Evolutionary conservation across 2,888 invertebrate genomes (phyloP).

Genomic region (Leptogaster cylindrica): DNA sequence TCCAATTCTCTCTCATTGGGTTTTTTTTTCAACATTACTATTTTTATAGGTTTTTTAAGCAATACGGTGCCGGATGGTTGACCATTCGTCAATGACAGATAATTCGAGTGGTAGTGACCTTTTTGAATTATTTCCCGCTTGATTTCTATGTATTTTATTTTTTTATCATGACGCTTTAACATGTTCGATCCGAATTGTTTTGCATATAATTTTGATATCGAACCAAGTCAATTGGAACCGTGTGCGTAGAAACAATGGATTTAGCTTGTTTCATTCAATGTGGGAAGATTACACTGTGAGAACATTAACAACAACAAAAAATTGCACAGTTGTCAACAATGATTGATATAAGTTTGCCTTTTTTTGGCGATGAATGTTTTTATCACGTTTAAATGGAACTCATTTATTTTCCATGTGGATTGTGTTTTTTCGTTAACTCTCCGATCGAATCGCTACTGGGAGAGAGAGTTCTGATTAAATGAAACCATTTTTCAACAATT

Average conservation of each 20-base stretch:
- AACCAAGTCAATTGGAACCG: slow-evolving; percentile 38
- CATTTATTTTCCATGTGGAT: too few species aligned
- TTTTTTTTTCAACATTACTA: neutral
- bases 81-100: slow-evolving; percentile 22
- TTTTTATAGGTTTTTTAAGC: neutral
- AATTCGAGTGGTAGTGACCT: slow-evolving; percentile 21
- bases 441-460: too few species aligned
- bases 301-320: too few species aligned
- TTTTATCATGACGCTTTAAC: neutral
- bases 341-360: too few species aligned
- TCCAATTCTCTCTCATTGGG: neutral
- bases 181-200: slow-evolving; percentile 37
- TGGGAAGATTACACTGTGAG: too few species aligned
- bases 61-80: slow-evolving; percentile 26
- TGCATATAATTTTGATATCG: slow-evolving; percentile 42
- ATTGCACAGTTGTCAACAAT: too few species aligned
- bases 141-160: neutral
- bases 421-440: too few species aligned
- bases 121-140: neutral
- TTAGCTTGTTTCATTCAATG: too few species aligned
- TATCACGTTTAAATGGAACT: too few species aligned
- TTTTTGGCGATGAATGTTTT: too few species aligned
- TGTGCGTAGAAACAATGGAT: slow-evolving; percentile 24
- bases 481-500: too few species aligned
- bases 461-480: too few species aligned